phyloP scores from a whole-genome alignment of 2,113 vertebrate species.

The Pseudopodoces humilis region DNA sequence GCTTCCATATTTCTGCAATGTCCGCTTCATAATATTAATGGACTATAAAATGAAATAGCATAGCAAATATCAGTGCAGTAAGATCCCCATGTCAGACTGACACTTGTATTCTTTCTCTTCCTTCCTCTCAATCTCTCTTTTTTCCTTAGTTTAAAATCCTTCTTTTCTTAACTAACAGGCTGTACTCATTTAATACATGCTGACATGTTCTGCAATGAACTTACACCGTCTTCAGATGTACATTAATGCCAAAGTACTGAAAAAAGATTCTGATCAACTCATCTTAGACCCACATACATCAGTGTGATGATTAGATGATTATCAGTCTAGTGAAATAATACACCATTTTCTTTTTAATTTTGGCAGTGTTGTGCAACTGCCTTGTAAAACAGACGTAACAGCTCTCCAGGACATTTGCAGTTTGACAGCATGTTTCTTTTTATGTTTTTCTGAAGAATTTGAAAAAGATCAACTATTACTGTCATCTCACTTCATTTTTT shows the following conservation, averaged over 20 bases:
- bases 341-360: neutral
- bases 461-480: neutral
- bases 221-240: neutral
- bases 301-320: neutral
- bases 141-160: neutral
- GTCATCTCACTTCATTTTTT: neutral
- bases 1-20: constrained; percentile 87
- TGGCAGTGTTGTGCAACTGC: neutral
- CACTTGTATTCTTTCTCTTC: neutral
- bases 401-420: neutral
- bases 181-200: neutral
- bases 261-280: neutral
- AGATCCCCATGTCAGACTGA: neutral
- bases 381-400: neutral
- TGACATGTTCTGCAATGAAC: neutral
- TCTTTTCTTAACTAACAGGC: neutral
- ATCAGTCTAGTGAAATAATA: neutral
- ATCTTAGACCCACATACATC: neutral
- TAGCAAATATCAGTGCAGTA: neutral
- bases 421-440: neutral
- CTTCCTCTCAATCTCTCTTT: neutral
- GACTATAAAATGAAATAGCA: constrained; percentile 74
- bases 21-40: constrained; percentile 87
- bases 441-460: neutral
- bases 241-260: neutral